phyloP scores from a whole-genome alignment of 2,113 vertebrate genomes.

The Cynocephalus volans region DNA sequence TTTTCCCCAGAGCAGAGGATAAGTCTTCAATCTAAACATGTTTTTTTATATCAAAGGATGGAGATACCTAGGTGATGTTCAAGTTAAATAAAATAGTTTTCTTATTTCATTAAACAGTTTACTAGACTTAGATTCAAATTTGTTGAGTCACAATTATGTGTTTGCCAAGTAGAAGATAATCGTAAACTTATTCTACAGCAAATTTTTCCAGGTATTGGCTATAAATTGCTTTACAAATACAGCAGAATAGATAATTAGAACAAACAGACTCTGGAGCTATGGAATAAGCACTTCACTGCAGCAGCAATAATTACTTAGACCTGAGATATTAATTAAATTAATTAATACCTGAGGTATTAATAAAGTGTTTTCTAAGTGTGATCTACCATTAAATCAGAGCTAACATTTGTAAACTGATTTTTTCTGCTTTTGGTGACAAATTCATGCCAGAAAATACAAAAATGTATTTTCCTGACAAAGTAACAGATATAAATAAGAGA shows the following conservation, averaged over 20 bases:
- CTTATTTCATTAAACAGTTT: conserved; percentile 24
- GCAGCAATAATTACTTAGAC: neutral
- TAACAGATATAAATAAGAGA: neutral
- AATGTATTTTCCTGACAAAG: neutral
- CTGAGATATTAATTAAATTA: no score
- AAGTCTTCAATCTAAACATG: neutral
- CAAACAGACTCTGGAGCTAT: neutral
- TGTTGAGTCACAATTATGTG: neutral
- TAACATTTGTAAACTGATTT: neutral
- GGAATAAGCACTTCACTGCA: neutral
- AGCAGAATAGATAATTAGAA: neutral
- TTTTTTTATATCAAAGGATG: neutral
- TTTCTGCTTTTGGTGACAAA: neutral
- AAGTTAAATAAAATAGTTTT: neutral
- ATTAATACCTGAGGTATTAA: no score
- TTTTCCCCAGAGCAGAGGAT: neutral
- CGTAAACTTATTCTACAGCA: neutral
- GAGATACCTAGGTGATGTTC: neutral
- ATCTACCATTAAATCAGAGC: neutral
- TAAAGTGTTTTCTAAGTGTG: neutral
- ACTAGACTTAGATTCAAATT: neutral
- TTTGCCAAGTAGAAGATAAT: neutral
- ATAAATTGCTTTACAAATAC: neutral
- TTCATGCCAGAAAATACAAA: neutral
- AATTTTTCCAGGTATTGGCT: conserved; percentile 8